These are phyloP conservation scores for Aspidapion aeneum DNA, from an alignment of 2,888 invertebrate species.

Conservation along the genomic window DNA sequence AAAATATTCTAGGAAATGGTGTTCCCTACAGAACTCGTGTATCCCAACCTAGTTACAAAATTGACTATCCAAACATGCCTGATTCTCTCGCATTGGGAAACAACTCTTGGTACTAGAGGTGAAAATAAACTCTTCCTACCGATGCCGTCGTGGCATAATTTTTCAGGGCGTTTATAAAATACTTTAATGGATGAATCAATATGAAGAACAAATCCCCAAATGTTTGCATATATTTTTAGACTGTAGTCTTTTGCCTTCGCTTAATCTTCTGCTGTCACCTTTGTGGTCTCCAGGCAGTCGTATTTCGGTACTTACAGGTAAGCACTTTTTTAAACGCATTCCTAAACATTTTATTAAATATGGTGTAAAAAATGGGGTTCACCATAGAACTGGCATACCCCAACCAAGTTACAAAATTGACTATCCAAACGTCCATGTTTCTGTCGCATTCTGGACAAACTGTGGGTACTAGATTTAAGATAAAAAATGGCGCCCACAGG, in stretches of 20 bases:
- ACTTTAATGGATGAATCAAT: too few relatives aligned
- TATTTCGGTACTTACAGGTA: conserved; percentile 68
- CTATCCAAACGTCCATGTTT: conserved; percentile 71
- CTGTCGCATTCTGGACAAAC: conserved; percentile 79
- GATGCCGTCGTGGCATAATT: too few relatives aligned
- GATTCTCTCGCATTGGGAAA: conserved; percentile 72
- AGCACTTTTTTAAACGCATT: conserved; percentile 87
- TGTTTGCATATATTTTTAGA: not conserved
- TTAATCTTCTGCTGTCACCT: conserved; percentile 29
- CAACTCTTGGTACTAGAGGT: conserved; percentile 79
- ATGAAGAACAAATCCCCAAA: too few relatives aligned
- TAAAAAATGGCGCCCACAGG: conserved; percentile 95
- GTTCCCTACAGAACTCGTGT: conserved; percentile 92
- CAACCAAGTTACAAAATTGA: conserved; percentile 87
- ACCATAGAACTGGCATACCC: conserved; percentile 94
- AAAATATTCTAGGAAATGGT: conserved; percentile 96
- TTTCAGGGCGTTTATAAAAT: too few relatives aligned
- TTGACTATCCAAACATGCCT: conserved; percentile 79
- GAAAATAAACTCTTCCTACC: too few relatives aligned
- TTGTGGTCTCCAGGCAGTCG: conserved; percentile 39
- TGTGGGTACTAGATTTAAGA: conserved; percentile 81
- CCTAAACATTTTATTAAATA: conserved; percentile 91
- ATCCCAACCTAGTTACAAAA: conserved; percentile 89
- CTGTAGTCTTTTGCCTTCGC: conserved; percentile 17
- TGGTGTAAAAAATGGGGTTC: conserved; percentile 94